Conservation (phyloP, 2,113 vertebrate genomes). For the Melanerpes aurifrons region DNA sequence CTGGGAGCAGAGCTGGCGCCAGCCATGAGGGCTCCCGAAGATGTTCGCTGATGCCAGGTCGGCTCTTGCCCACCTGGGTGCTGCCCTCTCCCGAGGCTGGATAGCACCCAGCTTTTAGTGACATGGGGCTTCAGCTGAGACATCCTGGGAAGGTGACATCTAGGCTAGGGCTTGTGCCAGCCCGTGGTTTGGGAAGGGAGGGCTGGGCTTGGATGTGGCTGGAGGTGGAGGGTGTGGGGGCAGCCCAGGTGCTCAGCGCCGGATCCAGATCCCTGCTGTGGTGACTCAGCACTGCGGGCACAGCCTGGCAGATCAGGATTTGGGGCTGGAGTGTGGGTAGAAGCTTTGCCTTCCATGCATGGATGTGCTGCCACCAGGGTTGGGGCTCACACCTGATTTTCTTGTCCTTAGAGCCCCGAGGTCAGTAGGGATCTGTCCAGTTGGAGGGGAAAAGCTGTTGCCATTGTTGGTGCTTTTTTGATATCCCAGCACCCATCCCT, state of each 20-base stretch:
- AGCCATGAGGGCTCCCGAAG: rapidly evolving
- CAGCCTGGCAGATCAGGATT: neutral
- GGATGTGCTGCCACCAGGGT: neutral
- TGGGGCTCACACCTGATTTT: neutral
- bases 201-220: neutral
- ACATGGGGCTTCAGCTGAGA: neutral
- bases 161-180: neutral
- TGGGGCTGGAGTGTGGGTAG: neutral
- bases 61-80: neutral
- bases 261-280: neutral
- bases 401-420: neutral
- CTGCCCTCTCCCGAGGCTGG: neutral
- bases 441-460: neutral
- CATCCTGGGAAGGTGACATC: neutral
- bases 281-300: neutral
- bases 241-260: neutral
- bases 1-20: rapidly evolving
- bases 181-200: rapidly evolving
- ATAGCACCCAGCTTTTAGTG: rapidly evolving
- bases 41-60: rapidly evolving
- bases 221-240: neutral
- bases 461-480: neutral
- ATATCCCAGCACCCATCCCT: neutral
- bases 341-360: rapidly evolving
- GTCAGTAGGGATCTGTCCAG: rapidly evolving